Percentiles rank a stretch among this genome's conserved stretches.
phyloP scores from a whole-genome alignment of 2,797 vertebrate genomes.

The Ciconia nigra region DNA sequence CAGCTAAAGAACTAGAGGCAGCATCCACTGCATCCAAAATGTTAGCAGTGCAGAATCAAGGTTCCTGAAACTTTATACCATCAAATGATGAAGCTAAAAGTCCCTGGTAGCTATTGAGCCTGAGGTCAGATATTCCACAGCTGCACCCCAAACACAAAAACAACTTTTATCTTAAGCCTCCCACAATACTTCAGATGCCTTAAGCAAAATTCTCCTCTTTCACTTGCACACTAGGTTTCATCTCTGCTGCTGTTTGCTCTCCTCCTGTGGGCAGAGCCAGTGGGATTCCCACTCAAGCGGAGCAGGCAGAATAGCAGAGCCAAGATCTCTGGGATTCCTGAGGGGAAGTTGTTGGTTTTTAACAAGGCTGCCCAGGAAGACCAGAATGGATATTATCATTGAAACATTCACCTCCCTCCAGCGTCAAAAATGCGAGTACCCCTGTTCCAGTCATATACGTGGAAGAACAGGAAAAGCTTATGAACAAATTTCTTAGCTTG shows the following conservation, averaged over 20 bases:
- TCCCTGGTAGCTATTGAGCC: conserved; percentile 20
- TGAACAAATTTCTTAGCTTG: background rate
- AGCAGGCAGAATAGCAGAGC: background rate
- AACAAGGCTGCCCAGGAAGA: background rate
- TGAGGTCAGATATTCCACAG: conserved; percentile 56
- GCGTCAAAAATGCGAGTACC: background rate
- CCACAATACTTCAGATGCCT: conserved; percentile 11
- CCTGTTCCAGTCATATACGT: background rate
- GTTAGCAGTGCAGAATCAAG: background rate
- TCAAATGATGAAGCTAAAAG: background rate
- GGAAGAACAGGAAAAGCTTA: background rate
- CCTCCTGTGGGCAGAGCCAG: background rate
- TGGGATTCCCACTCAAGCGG: background rate
- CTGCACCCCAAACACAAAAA: conserved; percentile 57
- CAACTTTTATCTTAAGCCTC: conserved; percentile 47
- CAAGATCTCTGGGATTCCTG: background rate
- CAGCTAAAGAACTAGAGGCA: background rate
- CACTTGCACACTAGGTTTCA: background rate
- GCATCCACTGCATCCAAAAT: background rate
- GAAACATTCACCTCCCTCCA: background rate
- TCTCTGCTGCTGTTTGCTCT: background rate
- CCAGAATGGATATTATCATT: background rate
- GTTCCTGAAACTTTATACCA: conserved; percentile 56
- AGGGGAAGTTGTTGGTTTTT: background rate
- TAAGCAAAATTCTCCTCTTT: conserved; percentile 25